A percentile compares a stretch with the other conserved stretches of the same genome.
Conservation (phyloP, 2,113 vertebrate genomes). For the Anas platyrhynchos region DNA sequence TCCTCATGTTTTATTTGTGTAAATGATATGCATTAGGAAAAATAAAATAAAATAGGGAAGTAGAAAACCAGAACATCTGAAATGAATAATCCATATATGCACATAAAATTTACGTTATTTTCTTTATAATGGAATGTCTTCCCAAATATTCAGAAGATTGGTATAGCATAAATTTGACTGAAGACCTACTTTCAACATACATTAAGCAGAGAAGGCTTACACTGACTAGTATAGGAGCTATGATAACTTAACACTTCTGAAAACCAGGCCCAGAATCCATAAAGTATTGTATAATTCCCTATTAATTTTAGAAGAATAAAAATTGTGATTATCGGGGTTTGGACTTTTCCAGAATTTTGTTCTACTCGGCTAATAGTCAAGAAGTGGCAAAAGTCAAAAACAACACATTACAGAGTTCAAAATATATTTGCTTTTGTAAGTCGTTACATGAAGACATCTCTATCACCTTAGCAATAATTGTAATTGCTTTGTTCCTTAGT, state of each 20-base stretch:
- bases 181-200: not conserved
- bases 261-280: not conserved
- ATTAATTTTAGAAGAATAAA: not conserved
- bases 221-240: not conserved
- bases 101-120: not conserved
- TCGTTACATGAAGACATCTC: not conserved
- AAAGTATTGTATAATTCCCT: not conserved
- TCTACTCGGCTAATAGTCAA: not conserved
- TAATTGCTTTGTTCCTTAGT: not conserved
- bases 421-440: not conserved
- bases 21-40: not conserved
- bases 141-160: not conserved
- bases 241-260: not conserved
- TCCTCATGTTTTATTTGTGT: not conserved
- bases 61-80: not conserved
- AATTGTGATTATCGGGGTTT: not conserved
- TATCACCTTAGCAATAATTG: not conserved
- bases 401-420: not conserved
- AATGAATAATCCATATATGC: not conserved
- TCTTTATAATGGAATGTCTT: not conserved
- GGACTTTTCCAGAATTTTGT: not conserved
- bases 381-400: not conserved
- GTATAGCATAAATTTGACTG: not conserved
- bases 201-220: not conserved
- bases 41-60: not conserved